Conservation (phyloP, 2,797 vertebrate genomes). For the Pygocentrus nattereri region DNA sequence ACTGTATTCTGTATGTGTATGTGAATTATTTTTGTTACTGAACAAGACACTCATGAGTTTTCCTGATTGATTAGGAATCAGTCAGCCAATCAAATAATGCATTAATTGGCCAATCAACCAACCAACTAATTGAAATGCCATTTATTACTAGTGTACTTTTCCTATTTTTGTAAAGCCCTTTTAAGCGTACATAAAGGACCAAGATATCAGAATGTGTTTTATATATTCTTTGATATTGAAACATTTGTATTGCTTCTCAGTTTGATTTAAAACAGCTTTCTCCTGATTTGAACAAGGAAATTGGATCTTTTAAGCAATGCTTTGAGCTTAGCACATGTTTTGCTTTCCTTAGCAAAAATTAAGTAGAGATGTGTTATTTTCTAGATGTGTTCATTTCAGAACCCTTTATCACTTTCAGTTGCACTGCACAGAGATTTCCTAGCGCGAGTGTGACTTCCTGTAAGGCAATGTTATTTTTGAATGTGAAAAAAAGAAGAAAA, state of each 20-base stretch:
- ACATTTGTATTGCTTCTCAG: not conserved
- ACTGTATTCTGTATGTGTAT: slow-evolving; percentile 34
- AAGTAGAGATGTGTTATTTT: not conserved
- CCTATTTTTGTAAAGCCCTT: slow-evolving; percentile 5
- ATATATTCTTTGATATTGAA: slow-evolving; percentile 5
- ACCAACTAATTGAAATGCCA: slow-evolving; percentile 1
- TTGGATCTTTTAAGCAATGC: not conserved
- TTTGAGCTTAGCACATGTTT: too few species aligned
- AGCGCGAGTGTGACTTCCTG: slow-evolving; percentile 34
- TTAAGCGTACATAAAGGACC: slow-evolving; percentile 5
- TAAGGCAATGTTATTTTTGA: slow-evolving; percentile 8
- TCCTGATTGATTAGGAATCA: not conserved
- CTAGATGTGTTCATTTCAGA: slow-evolving; percentile 10
- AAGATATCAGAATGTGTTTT: slow-evolving; percentile 16
- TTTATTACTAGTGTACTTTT: not conserved
- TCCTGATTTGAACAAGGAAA: not conserved
- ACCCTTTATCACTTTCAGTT: slow-evolving; percentile 42
- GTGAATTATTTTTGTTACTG: slow-evolving; percentile 40
- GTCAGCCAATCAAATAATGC: not conserved
- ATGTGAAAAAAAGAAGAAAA: not conserved
- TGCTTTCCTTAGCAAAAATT: slow-evolving; percentile 6
- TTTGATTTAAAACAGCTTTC: slow-evolving; percentile 15
- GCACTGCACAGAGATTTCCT: slow-evolving; percentile 34
- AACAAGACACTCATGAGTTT: slow-evolving; percentile 19
- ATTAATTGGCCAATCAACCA: not conserved